Conservation (phyloP, 2,797 vertebrate genomes). For the Buphagus erythrorhynchus region DNA sequence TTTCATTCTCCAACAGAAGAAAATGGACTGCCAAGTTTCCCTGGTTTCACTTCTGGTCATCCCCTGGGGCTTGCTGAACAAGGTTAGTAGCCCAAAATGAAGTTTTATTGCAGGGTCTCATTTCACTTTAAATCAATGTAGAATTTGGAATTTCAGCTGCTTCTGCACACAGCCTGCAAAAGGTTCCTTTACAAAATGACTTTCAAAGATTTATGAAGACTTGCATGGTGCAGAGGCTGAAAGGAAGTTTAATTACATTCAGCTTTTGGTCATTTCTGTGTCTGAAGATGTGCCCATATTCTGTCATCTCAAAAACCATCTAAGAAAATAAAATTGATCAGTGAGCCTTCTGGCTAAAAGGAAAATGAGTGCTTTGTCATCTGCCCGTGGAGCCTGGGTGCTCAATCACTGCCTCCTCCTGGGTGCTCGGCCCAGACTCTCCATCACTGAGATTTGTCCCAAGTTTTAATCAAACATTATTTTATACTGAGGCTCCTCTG, state of each 20-base stretch:
- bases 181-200: not conserved
- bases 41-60: not conserved
- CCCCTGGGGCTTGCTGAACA: not conserved
- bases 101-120: not conserved
- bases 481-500: constrained; percentile 61
- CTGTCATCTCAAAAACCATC: constrained; percentile 45
- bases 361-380: constrained; percentile 53
- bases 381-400: not conserved
- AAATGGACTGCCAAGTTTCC: not conserved
- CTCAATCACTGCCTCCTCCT: constrained; percentile 69
- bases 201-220: constrained; percentile 49
- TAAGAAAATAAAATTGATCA: constrained; percentile 66
- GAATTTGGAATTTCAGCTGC: not conserved
- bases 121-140: not conserved
- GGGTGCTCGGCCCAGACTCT: constrained; percentile 8
- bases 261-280: constrained; percentile 55
- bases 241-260: constrained; percentile 60
- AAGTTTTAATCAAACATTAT: constrained; percentile 78
- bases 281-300: constrained; percentile 28
- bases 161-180: not conserved
- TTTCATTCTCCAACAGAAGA: not conserved
- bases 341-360: constrained; percentile 59
- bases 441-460: constrained; percentile 70
- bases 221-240: constrained; percentile 3
- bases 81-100: not conserved